phyloP scores from a whole-genome alignment of 2,888 invertebrate species.

The Spisula solida region DNA sequence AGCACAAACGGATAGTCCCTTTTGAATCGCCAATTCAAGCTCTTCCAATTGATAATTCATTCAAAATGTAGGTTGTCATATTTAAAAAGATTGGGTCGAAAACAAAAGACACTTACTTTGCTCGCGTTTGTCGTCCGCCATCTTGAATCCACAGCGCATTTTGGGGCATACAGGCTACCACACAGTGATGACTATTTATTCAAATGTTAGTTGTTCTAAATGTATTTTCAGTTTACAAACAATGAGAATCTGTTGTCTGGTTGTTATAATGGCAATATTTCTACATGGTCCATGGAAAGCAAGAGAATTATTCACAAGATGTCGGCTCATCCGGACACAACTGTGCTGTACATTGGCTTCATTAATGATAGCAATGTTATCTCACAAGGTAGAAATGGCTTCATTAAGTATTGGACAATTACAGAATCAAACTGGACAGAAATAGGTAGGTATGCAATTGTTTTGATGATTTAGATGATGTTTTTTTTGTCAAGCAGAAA shows the following conservation, averaged over 20 bases:
- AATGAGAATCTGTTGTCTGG: constrained; percentile 73
- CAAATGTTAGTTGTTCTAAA: not conserved
- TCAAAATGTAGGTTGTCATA: too few species aligned
- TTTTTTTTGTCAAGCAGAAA: not conserved
- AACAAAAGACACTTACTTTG: too few species aligned
- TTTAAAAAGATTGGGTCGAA: too few species aligned
- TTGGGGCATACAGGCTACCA: too few species aligned
- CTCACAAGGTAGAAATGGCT: constrained; percentile 82
- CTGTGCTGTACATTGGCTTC: constrained; percentile 76
- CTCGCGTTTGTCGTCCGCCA: too few species aligned
- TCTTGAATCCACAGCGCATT: too few species aligned
- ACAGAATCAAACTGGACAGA: constrained; percentile 44
- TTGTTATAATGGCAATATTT: constrained; percentile 74
- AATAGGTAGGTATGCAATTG: not conserved
- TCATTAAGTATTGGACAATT: constrained; percentile 73
- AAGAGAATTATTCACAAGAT: constrained; percentile 62
- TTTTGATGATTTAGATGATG: not conserved
- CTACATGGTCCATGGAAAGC: constrained; percentile 74
- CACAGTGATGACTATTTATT: too few species aligned
- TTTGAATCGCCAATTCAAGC: too few species aligned
- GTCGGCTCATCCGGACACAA: constrained; percentile 69
- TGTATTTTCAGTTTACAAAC: constrained; percentile 61
- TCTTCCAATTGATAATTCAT: too few species aligned
- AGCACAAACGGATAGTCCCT: too few species aligned
- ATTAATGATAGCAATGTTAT: constrained; percentile 62